These are phyloP conservation scores for Hypena proboscidalis DNA, from an alignment of 2,888 invertebrate species.

Conservation along the genomic window DNA sequence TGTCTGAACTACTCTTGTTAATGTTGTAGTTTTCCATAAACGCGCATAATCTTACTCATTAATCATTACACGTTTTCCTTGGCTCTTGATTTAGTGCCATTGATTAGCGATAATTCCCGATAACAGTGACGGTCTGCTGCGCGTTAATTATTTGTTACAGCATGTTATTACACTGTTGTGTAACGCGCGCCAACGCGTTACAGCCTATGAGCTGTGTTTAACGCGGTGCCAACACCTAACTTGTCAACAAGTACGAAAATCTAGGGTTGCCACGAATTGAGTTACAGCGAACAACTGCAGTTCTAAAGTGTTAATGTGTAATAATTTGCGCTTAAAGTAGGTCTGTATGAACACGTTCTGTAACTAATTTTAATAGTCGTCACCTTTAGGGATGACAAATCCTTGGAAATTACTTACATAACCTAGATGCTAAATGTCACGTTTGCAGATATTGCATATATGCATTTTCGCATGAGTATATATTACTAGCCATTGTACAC, in stretches of 20 bases:
- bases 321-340: conserved; percentile 33
- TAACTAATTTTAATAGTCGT: conserved; percentile 23
- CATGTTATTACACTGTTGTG: conserved; percentile 31
- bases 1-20: no score
- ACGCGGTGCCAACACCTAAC: conserved; percentile 29
- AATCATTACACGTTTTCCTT: conserved; percentile 26
- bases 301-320: conserved; percentile 22
- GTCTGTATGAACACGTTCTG: conserved; percentile 18
- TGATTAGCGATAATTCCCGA: conserved; percentile 51
- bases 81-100: conserved; percentile 40
- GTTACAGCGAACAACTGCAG: no score
- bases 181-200: conserved; percentile 16
- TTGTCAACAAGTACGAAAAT: conserved; percentile 32
- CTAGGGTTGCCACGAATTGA: conserved; percentile 7
- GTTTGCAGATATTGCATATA: no score
- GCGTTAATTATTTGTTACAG: conserved; percentile 41
- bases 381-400: conserved; percentile 21
- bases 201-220: conserved; percentile 10
- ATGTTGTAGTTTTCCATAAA: no score
- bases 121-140: conserved; percentile 39
- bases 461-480: no score
- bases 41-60: conserved; percentile 24
- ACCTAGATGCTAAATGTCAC: no score
- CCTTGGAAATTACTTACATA: neutral
- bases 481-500: no score